Base-by-base conservation (phyloP, 2,888 invertebrate species). In the Pogonocherus hispidulus region DNA sequence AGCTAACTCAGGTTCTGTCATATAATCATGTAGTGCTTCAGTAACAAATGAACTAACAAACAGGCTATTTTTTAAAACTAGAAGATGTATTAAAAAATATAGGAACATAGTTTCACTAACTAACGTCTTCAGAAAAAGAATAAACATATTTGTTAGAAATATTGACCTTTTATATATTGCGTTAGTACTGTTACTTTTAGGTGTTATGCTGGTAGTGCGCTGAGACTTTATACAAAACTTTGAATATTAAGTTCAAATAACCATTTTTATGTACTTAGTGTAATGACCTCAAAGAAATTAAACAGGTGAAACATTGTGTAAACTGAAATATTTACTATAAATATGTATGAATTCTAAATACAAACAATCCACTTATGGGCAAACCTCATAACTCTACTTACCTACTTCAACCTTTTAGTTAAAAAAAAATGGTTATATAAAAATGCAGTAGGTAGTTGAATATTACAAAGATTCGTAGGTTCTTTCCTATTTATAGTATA, bases 1-100 rank as follows among this genome's bases (percentile, higher is more conserved):
- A n/a, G 79, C 79, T 47, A 86, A 74, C 74, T 87, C 87, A n/a
- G 83, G 81, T 16, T 80, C 77, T 3, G 81, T 85, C 86, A 87
- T 86, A 41, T 78, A 78, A 66, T 85, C 75, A 73, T 86, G 86
- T 14, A 86, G 73, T 35, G 76, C 72, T 55, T 77, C 79, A 9
- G 60, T 69, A 18, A 35, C 55, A 19, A 59, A 59, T 19, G 51
- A 56, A 49, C 9, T 51, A 18, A 51, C 41, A 35, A 55, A 46
- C 18, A 59, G 2, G 32, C 16, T 22, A 37, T 27, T 56, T 63
- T 47, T 27, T 20, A 47, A 46, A n/a, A 63, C 3, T 37, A 55
- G 5, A 35, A 60, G 20, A 19, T 20, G 23, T 16, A 37, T 9
- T 32, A 64, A 6, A 16, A 55, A n/a, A n/a, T 27, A 41, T 18